Conservation (phyloP, 2,888 invertebrate species). For the Chymomyza fuscimana region DNA sequence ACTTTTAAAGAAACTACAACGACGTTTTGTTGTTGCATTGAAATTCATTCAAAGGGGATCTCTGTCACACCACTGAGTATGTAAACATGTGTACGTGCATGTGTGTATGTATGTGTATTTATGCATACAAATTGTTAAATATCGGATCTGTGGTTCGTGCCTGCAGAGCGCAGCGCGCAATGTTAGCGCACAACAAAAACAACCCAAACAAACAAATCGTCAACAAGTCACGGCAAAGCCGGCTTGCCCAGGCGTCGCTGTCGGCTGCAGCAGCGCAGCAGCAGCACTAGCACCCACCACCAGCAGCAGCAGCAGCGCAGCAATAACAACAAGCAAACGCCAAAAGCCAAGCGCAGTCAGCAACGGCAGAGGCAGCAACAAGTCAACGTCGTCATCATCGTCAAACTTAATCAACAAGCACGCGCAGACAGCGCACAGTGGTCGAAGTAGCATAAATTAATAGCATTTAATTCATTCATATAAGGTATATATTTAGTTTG, state of each 20-base stretch:
- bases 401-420: constrained; percentile 11
- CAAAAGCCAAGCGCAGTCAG: neutral
- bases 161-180: constrained; percentile 43
- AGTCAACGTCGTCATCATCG: neutral
- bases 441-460: neutral
- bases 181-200: constrained; percentile 33
- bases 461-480: too few species aligned
- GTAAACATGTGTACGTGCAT: neutral
- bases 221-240: constrained; percentile 71
- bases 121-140: constrained; percentile 75
- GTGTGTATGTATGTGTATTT: constrained; percentile 59
- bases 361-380: neutral
- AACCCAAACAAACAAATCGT: constrained; percentile 61
- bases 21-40: neutral
- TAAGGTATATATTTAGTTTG: too few species aligned
- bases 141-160: constrained; percentile 77
- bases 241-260: constrained; percentile 50
- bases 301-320: constrained; percentile 35
- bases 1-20: too few species aligned
- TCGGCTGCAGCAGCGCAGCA: constrained; percentile 54
- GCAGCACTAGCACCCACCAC: constrained; percentile 60
- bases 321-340: constrained; percentile 14
- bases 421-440: neutral
- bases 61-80: neutral
- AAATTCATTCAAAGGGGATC: neutral